Percentiles rank a stretch among this genome's conserved stretches.
Evolutionary conservation across 92 coral and sea anemone species (phyloP).

Genomic region (Phenganax marumi): DNA sequence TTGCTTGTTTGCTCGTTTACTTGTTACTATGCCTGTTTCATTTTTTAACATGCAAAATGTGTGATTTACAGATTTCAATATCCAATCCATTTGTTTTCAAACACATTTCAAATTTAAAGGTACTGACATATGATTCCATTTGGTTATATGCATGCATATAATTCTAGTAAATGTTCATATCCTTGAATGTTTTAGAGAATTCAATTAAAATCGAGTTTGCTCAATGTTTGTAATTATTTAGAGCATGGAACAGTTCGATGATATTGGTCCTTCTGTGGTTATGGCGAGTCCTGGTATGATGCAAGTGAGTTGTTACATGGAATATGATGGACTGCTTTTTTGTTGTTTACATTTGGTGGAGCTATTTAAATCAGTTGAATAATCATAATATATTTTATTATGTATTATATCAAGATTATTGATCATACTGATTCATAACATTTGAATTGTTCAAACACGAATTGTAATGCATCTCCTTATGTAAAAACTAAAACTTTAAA

Average conservation of each 20-base stretch:
- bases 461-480: too few species aligned
- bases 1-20: not conserved
- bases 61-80: constrained; percentile 71
- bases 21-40: not conserved
- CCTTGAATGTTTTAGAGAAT: not conserved
- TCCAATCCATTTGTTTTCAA: constrained; percentile 98
- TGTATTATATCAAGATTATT: too few species aligned
- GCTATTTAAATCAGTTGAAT: not conserved
- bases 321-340: not conserved
- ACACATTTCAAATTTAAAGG: constrained; percentile 98
- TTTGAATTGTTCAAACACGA: too few species aligned
- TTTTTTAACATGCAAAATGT: not conserved
- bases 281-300: constrained; percentile 99
- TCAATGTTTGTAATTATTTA: constrained; percentile 7
- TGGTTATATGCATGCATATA: not conserved
- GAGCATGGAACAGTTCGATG: constrained; percentile 99
- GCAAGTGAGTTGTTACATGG: constrained; percentile 63
- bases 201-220: not conserved
- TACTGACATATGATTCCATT: not conserved
- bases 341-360: not conserved
- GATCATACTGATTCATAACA: too few species aligned
- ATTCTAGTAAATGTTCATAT: not conserved
- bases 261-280: constrained; percentile 96
- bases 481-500: too few species aligned
- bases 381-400: too few species aligned